phyloP scores from a whole-genome alignment of 2,113 vertebrate species.

The Lepus americanus region DNA sequence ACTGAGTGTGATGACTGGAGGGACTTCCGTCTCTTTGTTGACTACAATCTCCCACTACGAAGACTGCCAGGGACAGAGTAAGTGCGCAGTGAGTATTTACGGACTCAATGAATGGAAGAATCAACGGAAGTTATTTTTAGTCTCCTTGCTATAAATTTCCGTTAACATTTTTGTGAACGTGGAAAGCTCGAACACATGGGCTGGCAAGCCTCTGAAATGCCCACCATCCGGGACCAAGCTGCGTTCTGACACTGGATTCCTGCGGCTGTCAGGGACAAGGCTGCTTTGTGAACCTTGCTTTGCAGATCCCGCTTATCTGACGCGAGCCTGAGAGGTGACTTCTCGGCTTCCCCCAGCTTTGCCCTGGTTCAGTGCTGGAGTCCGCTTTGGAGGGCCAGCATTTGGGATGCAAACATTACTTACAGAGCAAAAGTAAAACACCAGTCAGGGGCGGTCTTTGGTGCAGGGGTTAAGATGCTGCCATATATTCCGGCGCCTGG shows the following conservation, averaged over 20 bases:
- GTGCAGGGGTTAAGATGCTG: no score
- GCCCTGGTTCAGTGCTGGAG: neutral
- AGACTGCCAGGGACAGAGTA: neutral
- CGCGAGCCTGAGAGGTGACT: accelerated
- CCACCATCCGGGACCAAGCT: no score
- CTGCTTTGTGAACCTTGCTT: no score
- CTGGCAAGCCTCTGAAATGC: neutral
- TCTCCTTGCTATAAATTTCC: neutral
- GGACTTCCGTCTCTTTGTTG: neutral
- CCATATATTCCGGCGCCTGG: no score
- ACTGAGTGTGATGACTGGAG: accelerated
- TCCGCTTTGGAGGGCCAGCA: neutral
- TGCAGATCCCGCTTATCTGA: neutral
- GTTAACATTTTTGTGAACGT: neutral
- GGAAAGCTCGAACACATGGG: neutral
- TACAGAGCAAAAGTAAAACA: neutral
- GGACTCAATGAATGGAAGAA: neutral
- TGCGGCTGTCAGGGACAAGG: accelerated
- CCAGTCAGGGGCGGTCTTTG: no score
- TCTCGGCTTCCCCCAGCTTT: neutral
- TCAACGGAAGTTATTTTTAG: neutral
- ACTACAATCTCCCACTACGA: neutral
- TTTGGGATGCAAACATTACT: neutral
- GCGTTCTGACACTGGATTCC: neutral
- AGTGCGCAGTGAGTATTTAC: neutral